These are phyloP conservation scores for Aspidiotus rigidus DNA, from an alignment of 2,888 invertebrate species.

Conservation along the genomic window DNA sequence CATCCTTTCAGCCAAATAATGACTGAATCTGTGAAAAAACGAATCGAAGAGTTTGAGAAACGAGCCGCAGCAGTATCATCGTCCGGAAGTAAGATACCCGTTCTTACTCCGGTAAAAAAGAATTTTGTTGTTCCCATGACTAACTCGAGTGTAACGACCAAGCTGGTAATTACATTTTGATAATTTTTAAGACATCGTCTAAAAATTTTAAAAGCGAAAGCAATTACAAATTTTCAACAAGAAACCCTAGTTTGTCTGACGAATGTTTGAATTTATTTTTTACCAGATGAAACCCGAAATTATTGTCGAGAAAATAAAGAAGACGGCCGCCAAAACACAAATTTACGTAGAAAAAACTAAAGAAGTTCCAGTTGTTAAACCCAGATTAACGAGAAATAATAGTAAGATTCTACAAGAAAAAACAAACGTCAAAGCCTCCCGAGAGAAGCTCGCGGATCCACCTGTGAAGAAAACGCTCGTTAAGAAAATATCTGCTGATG, in stretches of 20 bases:
- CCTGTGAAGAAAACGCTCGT: slow-evolving; percentile 15
- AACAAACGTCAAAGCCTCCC: slow-evolving; percentile 13
- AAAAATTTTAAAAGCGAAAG: too few species aligned
- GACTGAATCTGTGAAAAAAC: slow-evolving; percentile 10
- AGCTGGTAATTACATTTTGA: too few species aligned
- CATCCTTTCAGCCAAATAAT: background rate
- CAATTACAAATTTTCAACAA: too few species aligned
- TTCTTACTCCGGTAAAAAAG: slow-evolving; percentile 11
- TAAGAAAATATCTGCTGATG: slow-evolving; percentile 11
- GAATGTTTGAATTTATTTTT: too few species aligned
- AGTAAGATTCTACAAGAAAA: slow-evolving; percentile 16
- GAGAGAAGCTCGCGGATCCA: slow-evolving; percentile 11
- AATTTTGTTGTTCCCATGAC: too few species aligned
- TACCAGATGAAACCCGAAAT: too few species aligned
- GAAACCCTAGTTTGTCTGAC: too few species aligned
- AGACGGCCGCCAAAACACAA: background rate
- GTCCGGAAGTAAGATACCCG: slow-evolving; percentile 10
- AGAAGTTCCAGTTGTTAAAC: slow-evolving; percentile 5
- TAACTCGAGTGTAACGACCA: too few species aligned
- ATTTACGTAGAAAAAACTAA: slow-evolving; percentile 5
- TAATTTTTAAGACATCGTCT: too few species aligned
- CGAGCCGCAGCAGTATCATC: background rate
- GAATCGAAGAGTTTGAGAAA: slow-evolving; percentile 23
- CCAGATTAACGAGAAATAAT: slow-evolving; percentile 8
- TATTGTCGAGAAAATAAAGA: too few species aligned